Conservation (phyloP, 2,888 invertebrate species). For the Morinoia aosen region DNA sequence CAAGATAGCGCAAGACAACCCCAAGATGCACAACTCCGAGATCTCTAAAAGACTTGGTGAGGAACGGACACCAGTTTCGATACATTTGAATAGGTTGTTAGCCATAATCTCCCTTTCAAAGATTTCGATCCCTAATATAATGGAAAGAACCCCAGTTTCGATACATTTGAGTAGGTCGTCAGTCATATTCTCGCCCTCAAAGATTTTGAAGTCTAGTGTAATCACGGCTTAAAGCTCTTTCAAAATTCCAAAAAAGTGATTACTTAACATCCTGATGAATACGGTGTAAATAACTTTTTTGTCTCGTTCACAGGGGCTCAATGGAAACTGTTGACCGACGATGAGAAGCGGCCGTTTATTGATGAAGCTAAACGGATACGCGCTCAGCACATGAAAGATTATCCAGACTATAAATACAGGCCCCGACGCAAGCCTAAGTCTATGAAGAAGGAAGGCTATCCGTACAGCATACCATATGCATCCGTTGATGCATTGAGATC, state of each 20-base stretch:
- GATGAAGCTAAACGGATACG: conserved; percentile 93
- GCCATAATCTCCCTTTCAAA: not conserved
- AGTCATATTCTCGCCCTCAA: no score
- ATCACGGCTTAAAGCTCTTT: no score
- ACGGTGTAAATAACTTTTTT: not conserved
- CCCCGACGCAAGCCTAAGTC: conserved; percentile 76
- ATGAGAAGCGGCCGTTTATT: conserved; percentile 92
- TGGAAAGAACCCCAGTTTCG: no score
- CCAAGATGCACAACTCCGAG: conserved; percentile 80
- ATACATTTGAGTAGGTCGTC: no score
- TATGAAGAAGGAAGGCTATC: conserved; percentile 85
- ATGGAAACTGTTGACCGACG: conserved; percentile 90
- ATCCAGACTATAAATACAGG: conserved; percentile 91
- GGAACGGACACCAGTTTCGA: conserved; percentile 27
- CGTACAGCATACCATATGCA: conserved; percentile 92
- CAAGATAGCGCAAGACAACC: conserved; percentile 94
- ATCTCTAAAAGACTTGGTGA: conserved; percentile 82
- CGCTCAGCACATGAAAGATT: conserved; percentile 90
- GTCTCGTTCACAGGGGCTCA: conserved; percentile 74
- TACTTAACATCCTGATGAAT: not conserved
- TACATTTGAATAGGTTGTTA: not conserved
- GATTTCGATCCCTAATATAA: no score
- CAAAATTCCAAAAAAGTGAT: not conserved
- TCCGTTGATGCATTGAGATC: conserved; percentile 73
- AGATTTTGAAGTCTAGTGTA: no score